phyloP scores from a whole-genome alignment of 2,888 invertebrate species.

The Abrostola tripartita region DNA sequence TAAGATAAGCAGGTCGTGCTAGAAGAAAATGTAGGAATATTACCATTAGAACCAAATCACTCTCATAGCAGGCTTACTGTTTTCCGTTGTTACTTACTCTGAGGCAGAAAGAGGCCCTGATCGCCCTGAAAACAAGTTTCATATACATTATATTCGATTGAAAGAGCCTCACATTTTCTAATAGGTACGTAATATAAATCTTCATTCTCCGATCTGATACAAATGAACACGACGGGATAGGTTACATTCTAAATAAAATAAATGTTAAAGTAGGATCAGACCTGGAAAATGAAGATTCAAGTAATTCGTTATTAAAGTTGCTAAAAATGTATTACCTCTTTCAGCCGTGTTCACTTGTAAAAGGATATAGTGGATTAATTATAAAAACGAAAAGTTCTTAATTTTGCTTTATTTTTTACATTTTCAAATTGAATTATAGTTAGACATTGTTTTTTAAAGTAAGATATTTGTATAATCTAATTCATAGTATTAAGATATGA shows the following conservation, averaged over 20 bases:
- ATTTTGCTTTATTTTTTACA: conserved; percentile 67
- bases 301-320: conserved; percentile 23
- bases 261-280: conserved; percentile 18
- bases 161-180: neutral
- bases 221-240: conserved; percentile 74
- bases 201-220: conserved; percentile 78
- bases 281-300: conserved; percentile 77
- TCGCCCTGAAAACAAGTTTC: conserved; percentile 66
- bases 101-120: conserved; percentile 53
- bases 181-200: conserved; percentile 62
- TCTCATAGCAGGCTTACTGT: neutral
- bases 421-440: conserved; percentile 36
- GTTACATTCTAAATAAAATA: neutral
- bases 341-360: conserved; percentile 77
- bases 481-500: too few relatives aligned
- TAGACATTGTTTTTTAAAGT: conserved; percentile 12
- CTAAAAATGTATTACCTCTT: conserved; percentile 68
- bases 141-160: neutral
- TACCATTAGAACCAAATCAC: neutral
- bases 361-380: conserved; percentile 35
- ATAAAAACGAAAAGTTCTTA: conserved; percentile 27
- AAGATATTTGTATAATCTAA: neutral
- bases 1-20: conserved; percentile 72
- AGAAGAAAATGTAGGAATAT: conserved; percentile 47
- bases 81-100: conserved; percentile 55